Conservation (phyloP, 2,888 invertebrate species). For the Dynastes hyllus region DNA sequence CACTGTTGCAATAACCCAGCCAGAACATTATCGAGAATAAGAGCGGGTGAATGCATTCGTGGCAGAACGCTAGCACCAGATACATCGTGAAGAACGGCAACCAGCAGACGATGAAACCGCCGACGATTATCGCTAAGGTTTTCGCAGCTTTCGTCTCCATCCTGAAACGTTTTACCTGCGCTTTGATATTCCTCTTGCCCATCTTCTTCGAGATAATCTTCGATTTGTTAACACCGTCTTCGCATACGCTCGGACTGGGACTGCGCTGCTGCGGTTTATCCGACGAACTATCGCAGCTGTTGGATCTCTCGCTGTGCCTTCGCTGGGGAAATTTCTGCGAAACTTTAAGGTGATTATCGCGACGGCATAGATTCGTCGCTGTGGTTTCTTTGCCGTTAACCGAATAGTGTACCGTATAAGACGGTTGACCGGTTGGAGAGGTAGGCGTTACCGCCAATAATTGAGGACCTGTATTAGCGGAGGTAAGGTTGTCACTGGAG, state of each 20-base stretch:
- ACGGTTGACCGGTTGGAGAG: constrained; percentile 68
- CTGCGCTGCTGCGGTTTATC: constrained; percentile 60
- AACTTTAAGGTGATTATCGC: constrained; percentile 77
- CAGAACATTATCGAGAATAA: constrained; percentile 95
- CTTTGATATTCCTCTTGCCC: constrained; percentile 93
- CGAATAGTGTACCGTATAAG: constrained; percentile 82
- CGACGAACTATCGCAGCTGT: constrained; percentile 72
- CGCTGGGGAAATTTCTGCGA: constrained; percentile 62
- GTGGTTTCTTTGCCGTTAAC: constrained; percentile 78
- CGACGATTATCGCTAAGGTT: constrained; percentile 96
- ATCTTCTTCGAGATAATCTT: constrained; percentile 77
- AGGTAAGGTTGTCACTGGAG: constrained; percentile 79
- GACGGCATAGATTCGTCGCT: constrained; percentile 70
- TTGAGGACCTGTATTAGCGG: constrained; percentile 64
- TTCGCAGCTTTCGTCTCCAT: constrained; percentile 99
- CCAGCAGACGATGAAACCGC: constrained; percentile 98
- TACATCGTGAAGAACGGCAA: constrained; percentile 97
- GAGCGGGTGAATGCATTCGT: constrained; percentile 87
- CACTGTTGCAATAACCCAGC: constrained; percentile 98
- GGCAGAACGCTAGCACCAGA: constrained; percentile 90
- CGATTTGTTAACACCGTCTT: constrained; percentile 65
- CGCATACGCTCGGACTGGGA: constrained; percentile 70
- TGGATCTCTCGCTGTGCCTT: constrained; percentile 66
- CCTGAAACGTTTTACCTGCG: constrained; percentile 87
- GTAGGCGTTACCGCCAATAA: constrained; percentile 68